Evolutionary conservation across 2,113 vertebrate species (phyloP).

Genomic region (Rhabdornis inornatus): DNA sequence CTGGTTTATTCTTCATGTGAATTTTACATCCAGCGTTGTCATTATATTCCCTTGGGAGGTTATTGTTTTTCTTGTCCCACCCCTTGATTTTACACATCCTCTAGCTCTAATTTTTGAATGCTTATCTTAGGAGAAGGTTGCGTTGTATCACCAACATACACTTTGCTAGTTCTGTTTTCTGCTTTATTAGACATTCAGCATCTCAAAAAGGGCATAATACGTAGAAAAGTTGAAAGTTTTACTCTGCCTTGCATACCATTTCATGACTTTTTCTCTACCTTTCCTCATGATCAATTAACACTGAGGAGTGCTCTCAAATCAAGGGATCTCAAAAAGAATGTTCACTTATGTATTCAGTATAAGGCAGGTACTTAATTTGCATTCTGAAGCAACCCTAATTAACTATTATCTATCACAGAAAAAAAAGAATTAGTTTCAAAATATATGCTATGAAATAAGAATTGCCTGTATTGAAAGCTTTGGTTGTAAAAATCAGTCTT

Average conservation of each 20-base stretch:
- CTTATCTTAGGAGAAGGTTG: background rate
- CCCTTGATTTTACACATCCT: background rate
- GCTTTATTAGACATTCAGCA: background rate
- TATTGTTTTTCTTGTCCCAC: background rate
- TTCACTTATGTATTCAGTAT: background rate
- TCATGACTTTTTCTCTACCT: background rate
- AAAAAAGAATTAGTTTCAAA: background rate
- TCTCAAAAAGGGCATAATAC: background rate
- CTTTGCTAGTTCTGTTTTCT: background rate
- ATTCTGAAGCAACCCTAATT: background rate
- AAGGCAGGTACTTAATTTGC: background rate
- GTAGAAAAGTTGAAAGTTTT: background rate
- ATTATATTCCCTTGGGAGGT: background rate
- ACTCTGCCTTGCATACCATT: background rate
- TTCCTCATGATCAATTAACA: background rate
- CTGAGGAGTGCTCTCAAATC: background rate
- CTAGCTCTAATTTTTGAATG: background rate
- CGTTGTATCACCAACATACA: background rate
- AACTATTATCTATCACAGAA: background rate
- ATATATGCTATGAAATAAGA: background rate
- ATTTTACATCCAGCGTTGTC: background rate
- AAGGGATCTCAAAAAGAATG: background rate
- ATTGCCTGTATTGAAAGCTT: background rate
- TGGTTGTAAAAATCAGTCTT: background rate
- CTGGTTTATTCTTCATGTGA: background rate